Percentiles rank a stretch among this genome's conserved stretches.
These are phyloP conservation scores for Micronycteris hirsuta DNA, from an alignment of 2,113 vertebrate species.

Conservation along the genomic window DNA sequence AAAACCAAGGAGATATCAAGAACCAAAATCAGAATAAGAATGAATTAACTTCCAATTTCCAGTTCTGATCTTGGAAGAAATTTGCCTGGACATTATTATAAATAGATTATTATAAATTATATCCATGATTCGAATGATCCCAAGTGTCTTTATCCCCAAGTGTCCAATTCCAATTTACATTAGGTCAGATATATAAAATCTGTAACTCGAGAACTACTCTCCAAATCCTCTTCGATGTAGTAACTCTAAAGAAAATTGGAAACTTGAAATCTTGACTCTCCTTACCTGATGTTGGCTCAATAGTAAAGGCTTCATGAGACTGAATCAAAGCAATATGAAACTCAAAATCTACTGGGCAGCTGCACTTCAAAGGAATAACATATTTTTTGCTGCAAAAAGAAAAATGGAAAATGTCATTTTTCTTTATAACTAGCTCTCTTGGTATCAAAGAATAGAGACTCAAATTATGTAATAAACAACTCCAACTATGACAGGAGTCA, in stretches of 20 bases:
- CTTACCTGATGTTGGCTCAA: constrained; percentile 88
- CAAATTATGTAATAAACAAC: background rate
- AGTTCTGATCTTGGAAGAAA: background rate
- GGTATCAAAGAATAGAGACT: background rate
- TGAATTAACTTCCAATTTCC: background rate
- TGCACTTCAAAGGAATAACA: constrained; percentile 91
- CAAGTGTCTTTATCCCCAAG: background rate
- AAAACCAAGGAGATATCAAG: background rate
- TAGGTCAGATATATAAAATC: background rate
- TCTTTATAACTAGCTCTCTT: background rate
- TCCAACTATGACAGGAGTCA: background rate
- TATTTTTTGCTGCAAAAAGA: constrained; percentile 80
- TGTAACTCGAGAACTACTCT: background rate
- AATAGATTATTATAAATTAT: constrained; percentile 22
- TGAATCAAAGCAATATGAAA: constrained; percentile 87
- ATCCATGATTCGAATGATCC: background rate
- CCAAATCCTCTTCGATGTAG: background rate
- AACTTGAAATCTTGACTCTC: background rate
- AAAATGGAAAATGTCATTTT: background rate
- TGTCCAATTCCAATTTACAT: background rate
- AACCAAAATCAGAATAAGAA: background rate
- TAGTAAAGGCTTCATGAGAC: constrained; percentile 85
- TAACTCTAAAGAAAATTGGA: background rate
- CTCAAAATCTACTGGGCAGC: constrained; percentile 93
- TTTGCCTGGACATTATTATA: background rate